Evolutionary conservation across 2,797 vertebrate species (phyloP).

Genomic region (Microctenopoma lineatum): DNA sequence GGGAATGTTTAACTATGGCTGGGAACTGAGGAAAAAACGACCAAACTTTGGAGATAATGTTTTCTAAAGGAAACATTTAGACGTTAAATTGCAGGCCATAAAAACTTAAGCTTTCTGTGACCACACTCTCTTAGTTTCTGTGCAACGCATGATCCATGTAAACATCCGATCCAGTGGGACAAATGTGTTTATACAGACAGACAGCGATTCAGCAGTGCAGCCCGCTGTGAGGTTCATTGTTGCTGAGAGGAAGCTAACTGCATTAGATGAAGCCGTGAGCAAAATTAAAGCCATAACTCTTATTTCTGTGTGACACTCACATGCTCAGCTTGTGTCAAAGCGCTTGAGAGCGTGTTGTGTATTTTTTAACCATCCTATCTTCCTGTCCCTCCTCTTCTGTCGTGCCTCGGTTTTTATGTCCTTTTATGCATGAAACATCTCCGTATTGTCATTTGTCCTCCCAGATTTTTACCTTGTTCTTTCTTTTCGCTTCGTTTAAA

Average conservation of each 20-base stretch:
- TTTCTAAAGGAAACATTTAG: background rate
- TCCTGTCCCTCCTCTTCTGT: conserved; percentile 9
- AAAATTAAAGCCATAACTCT: conserved; percentile 67
- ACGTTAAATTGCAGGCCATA: background rate
- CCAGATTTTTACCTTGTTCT: too few species aligned
- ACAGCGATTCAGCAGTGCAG: conserved; percentile 6
- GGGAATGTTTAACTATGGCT: conserved; percentile 32
- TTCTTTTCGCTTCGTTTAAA: background rate
- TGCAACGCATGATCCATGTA: conserved; percentile 4
- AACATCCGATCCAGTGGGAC: conserved; percentile 17
- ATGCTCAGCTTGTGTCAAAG: conserved; percentile 23
- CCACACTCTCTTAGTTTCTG: background rate
- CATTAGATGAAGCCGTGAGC: conserved; percentile 33
- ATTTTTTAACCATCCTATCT: background rate
- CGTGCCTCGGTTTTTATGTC: background rate
- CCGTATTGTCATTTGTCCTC: too few species aligned
- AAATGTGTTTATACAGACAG: conserved; percentile 28
- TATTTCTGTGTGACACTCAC: conserved; percentile 14
- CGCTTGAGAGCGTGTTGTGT: conserved; percentile 20
- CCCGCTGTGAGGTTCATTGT: conserved; percentile 19
- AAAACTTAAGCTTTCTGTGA: background rate
- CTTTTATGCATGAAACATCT: too few species aligned
- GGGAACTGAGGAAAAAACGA: background rate
- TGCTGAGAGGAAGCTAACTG: conserved; percentile 29
- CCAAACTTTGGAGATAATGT: background rate